Evolutionary conservation across 37 sponge, comb jelly and placozoan species (phyloP).

Genomic region (Aplysina aerophoba): DNA sequence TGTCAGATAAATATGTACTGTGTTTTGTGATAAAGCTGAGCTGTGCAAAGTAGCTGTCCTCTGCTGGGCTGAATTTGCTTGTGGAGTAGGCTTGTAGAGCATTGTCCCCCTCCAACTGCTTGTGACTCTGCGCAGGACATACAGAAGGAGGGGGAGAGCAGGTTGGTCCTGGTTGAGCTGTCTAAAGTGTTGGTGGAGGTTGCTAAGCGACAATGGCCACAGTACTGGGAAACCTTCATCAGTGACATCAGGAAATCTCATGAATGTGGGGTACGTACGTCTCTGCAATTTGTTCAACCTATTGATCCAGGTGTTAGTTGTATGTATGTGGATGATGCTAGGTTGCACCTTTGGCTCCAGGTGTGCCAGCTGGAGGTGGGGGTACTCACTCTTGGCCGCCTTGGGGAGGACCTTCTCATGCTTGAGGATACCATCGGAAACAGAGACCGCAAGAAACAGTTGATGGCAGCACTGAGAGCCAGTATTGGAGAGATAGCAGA

Average conservation of each 20-base stretch:
- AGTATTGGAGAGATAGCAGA: constrained; percentile 55
- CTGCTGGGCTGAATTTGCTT: no score
- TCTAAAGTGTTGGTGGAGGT: constrained; percentile 10
- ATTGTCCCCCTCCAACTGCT: no score
- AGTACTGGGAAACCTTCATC: constrained; percentile 22
- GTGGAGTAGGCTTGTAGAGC: no score
- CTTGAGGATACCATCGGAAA: neutral
- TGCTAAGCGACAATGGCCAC: constrained; percentile 29
- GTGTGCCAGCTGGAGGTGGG: neutral
- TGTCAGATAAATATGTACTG: no score
- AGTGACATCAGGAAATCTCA: neutral
- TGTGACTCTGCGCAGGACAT: neutral
- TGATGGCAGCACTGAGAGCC: constrained; percentile 10
- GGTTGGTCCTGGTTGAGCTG: neutral
- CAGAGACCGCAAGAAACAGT: constrained; percentile 25
- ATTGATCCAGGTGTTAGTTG: neutral
- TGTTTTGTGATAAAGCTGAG: no score
- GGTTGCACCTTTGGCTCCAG: no score
- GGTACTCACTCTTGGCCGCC: neutral
- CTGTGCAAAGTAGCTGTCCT: no score
- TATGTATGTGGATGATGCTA: neutral
- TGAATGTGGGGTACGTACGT: neutral
- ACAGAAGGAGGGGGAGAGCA: neutral
- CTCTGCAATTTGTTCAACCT: neutral
- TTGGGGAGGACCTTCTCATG: constrained; percentile 9